phyloP scores from a whole-genome alignment of 2,888 invertebrate species.

The Malthinus seriepunctatus region DNA sequence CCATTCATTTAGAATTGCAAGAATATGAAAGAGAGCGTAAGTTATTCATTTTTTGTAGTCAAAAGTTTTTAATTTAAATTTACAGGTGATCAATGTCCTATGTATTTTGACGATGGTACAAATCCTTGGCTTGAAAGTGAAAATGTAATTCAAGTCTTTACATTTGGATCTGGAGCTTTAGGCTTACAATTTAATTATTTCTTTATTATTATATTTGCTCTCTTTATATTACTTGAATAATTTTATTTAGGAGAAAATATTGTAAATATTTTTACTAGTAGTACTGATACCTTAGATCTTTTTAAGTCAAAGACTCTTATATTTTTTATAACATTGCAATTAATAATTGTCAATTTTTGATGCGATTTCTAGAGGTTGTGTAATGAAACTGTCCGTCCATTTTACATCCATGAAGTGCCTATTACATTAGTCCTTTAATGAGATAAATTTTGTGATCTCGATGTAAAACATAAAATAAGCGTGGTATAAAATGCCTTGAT shows the following conservation, averaged over 20 bases:
- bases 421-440: no score
- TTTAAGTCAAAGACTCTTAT: no score
- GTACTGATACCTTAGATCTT: no score
- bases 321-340: no score
- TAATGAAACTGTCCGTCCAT: no score
- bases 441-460: no score
- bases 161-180: conserved; percentile 55
- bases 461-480: no score
- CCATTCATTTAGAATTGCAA: conserved; percentile 86
- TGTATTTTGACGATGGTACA: conserved; percentile 93
- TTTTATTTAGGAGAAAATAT: not conserved
- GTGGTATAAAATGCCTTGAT: no score
- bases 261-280: conserved; percentile 1
- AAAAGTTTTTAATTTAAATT: not conserved
- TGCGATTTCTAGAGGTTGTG: no score
- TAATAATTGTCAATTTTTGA: no score
- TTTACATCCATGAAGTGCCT: no score
- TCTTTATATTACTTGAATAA: not conserved
- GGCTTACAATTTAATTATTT: conserved; percentile 6
- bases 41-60: conserved; percentile 39
- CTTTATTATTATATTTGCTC: not conserved
- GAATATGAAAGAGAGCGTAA: conserved; percentile 90
- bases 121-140: conserved; percentile 81
- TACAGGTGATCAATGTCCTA: conserved; percentile 90
- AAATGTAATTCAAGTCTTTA: conserved; percentile 73